Conservation (phyloP, 2,113 vertebrate species). For the Numida meleagris region DNA sequence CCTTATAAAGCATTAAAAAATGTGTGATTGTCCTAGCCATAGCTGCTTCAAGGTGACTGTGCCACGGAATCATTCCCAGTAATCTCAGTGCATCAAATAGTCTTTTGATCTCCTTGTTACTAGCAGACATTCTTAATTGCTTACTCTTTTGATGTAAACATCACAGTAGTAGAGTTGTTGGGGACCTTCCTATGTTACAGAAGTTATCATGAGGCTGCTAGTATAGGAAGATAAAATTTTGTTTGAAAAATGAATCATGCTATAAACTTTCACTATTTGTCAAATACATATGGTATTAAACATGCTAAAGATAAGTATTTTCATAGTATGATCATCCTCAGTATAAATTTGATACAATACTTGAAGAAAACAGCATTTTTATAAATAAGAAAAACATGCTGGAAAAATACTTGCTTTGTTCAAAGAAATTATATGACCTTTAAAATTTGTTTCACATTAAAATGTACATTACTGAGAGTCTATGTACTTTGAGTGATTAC, state of each 20-base stretch:
- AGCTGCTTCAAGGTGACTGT: background rate
- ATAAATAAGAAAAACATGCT: background rate
- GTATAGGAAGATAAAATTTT: background rate
- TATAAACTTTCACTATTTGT: background rate
- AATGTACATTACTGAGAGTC: background rate
- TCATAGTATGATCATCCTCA: background rate
- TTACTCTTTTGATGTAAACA: background rate
- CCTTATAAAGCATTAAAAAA: background rate
- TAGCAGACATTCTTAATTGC: background rate
- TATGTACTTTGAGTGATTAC: background rate
- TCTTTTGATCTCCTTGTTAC: background rate
- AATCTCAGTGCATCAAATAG: background rate
- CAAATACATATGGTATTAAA: background rate
- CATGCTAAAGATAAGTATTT: background rate
- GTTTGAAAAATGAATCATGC: background rate
- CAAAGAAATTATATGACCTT: background rate
- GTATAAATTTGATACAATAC: background rate
- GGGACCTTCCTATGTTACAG: background rate
- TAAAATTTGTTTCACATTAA: background rate
- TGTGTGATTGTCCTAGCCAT: background rate
- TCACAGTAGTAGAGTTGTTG: background rate
- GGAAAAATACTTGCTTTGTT: background rate
- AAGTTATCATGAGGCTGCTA: background rate
- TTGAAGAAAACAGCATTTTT: background rate
- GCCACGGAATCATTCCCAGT: background rate